Conservation (phyloP, 2,113 vertebrate species). For the Saguinus imperator region DNA sequence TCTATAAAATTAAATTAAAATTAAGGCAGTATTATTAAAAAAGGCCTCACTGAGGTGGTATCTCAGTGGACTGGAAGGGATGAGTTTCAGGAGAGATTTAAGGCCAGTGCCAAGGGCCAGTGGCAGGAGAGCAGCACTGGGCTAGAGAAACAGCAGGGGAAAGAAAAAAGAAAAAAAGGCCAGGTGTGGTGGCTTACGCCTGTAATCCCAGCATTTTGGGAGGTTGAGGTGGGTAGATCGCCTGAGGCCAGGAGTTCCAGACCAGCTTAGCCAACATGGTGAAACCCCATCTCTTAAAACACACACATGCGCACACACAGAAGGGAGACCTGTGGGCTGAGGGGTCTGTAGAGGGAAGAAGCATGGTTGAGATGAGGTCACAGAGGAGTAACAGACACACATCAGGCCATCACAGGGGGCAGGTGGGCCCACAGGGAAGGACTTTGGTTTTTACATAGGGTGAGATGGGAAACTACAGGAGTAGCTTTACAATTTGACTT, state of each 20-base stretch:
- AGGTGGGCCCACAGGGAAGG: not conserved
- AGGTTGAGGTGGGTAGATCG: no score
- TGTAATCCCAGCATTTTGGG: no score
- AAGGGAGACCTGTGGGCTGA: not conserved
- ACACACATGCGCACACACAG: no score
- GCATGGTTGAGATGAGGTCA: not conserved
- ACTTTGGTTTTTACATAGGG: not conserved
- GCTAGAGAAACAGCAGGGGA: not conserved
- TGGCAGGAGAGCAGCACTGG: not conserved
- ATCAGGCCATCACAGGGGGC: no score
- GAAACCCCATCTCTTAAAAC: no score
- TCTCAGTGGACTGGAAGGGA: not conserved
- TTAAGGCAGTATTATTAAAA: not conserved
- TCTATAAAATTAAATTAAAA: no score
- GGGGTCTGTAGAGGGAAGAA: not conserved
- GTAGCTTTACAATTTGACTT: not conserved
- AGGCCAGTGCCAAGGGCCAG: not conserved
- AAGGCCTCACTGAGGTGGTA: not conserved
- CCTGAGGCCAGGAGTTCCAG: no score
- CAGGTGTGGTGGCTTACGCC: no score
- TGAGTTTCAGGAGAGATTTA: not conserved
- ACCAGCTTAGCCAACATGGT: no score
- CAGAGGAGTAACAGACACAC: not conserved
- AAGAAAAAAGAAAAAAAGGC: no score
- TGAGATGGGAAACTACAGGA: not conserved